Evolutionary conservation across 2,888 invertebrate species (phyloP), one percentile per base, ranked within the genome.

Genomic region (Eupelmus urozonus): DNA sequence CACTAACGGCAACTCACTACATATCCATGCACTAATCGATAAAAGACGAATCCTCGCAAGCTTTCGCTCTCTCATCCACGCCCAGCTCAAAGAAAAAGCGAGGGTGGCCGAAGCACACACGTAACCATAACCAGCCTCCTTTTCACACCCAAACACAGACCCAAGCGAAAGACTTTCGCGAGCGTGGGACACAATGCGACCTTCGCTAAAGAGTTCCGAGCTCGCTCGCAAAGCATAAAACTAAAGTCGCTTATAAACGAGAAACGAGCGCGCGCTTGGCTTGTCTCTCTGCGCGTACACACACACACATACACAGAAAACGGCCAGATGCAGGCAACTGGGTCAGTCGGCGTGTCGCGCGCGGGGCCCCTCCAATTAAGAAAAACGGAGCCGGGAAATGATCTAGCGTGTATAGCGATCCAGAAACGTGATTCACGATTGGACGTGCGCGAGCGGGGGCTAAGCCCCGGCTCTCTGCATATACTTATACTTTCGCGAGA

Each of bases 341-440:
- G 83, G 83, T 83, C n/a, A n/a, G n/a, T n/a, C 83, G 81, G 70
- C 75, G 79, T 53, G 5, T 53, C 57, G 53, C 29, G 42, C 45
- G 42, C n/a, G 40, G 53, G 51, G 18, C 29, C 69, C 57, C 45
- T 9, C 83, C 83, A 83, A 83, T 84, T 84, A 83, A 82, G 82
- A 83, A 82, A 71, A 71, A 60, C 71, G 80, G 70, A 81, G 80
- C 78, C 75, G 80, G 82, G 81, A 81, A 81, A 83, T 84, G 83
- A 82, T 82, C 79, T 78, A 70, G 72, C 77, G 42, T 71, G 67
- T 74, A 65, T 23, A 65, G 80, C 77, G 81, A 83, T 82, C 79
- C 82, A 78, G 78, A 82, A 82, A 82, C 83, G 82, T 82, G 84
- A 83, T 83, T 73, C 80, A 80, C 81, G 81, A 83, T 79, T 75